Percentiles rank a stretch among this genome's conserved stretches.
phyloP scores from a whole-genome alignment of 2,113 vertebrate genomes.

The Copsychus sechellarum region DNA sequence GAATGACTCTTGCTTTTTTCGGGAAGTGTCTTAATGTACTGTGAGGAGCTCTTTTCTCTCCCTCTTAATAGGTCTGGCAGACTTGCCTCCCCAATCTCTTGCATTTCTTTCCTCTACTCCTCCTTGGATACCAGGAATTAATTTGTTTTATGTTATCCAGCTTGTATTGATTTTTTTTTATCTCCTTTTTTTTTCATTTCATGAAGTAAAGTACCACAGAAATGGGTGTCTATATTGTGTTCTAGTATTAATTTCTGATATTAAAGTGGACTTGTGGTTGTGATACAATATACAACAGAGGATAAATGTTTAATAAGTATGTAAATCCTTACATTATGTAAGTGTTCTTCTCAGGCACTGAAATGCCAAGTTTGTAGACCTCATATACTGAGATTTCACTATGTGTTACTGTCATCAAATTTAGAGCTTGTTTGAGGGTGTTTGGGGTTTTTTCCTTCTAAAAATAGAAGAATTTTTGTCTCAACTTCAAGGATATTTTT shows the following conservation, averaged over 20 bases:
- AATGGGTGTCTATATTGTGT: not conserved
- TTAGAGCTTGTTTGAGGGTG: not conserved
- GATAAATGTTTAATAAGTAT: not conserved
- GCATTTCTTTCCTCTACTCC: not conserved
- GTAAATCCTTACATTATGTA: not conserved
- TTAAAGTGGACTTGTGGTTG: not conserved
- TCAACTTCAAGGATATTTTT: not conserved
- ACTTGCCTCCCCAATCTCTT: not conserved
- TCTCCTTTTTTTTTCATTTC: not conserved
- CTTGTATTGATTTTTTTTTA: not conserved
- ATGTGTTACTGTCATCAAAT: not conserved
- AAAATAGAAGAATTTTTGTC: not conserved
- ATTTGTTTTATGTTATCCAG: not conserved
- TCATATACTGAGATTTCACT: not conserved
- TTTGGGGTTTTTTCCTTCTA: not conserved
- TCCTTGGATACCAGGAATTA: not conserved
- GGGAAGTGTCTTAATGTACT: constrained; percentile 16
- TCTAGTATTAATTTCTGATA: not conserved
- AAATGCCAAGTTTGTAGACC: not conserved
- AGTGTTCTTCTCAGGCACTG: not conserved
- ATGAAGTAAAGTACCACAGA: not conserved
- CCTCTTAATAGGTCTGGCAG: not conserved
- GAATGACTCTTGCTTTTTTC: constrained; percentile 29
- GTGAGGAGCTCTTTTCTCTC: not conserved
- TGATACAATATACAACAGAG: not conserved